Conservation (phyloP, 2,113 vertebrate genomes). For the Anolis sagrei region DNA sequence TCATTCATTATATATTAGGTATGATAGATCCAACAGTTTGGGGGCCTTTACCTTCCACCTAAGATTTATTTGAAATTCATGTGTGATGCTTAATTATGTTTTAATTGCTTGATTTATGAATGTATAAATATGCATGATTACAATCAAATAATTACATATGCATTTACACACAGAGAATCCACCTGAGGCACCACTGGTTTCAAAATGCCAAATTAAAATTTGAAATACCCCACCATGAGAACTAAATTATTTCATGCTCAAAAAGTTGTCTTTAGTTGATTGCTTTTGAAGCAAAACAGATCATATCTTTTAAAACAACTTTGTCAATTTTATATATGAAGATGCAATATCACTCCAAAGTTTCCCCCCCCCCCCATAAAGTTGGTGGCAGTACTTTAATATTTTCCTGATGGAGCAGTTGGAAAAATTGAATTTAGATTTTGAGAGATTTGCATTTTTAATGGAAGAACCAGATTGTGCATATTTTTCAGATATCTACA, state of each 20-base stretch:
- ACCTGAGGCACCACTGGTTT: background rate
- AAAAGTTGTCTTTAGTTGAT: background rate
- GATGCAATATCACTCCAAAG: background rate
- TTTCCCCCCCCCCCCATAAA: background rate
- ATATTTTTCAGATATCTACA: too few species aligned
- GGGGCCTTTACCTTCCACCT: constrained; percentile 53
- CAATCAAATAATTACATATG: constrained; percentile 45
- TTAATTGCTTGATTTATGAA: constrained; percentile 36
- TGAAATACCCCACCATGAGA: background rate
- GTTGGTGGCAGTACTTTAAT: background rate
- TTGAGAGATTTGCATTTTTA: background rate
- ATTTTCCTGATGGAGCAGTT: background rate
- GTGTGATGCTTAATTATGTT: background rate
- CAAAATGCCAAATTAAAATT: background rate
- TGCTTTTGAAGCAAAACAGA: background rate
- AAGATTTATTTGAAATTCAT: background rate
- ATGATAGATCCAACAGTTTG: constrained; percentile 15
- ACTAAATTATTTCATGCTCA: background rate
- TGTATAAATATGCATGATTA: constrained; percentile 39
- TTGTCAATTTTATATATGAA: constrained; percentile 6
- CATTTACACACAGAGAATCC: too few species aligned
- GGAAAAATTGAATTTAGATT: background rate
- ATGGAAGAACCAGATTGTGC: background rate
- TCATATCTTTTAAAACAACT: background rate
- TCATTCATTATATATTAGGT: constrained; percentile 39